These are phyloP conservation scores for Monopterus albus DNA, from an alignment of 2,113 vertebrate genomes.

Conservation along the genomic window DNA sequence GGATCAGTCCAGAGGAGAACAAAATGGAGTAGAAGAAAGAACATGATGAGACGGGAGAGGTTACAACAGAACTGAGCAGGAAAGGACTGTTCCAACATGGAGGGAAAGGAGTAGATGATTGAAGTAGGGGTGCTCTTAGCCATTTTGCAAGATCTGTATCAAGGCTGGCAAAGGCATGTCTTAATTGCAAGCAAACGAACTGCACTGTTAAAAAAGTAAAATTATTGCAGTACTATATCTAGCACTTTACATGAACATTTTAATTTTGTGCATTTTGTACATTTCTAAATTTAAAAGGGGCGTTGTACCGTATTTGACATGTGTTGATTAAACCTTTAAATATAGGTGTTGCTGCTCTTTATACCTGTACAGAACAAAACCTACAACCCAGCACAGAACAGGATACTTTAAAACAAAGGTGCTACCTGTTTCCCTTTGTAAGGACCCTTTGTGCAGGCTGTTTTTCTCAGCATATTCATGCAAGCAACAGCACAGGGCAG, in stretches of 20 bases:
- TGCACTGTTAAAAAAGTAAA: background rate
- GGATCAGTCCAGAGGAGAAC: slow-evolving; percentile 51
- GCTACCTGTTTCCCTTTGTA: background rate
- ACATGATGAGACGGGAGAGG: slow-evolving; percentile 28
- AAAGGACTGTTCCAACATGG: slow-evolving; percentile 43
- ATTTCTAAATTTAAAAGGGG: too few species aligned
- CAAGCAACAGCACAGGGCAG: background rate
- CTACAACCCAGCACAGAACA: background rate
- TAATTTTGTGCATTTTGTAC: background rate
- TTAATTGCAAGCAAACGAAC: background rate
- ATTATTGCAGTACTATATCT: background rate
- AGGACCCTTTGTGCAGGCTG: background rate
- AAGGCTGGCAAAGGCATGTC: background rate
- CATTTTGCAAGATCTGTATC: background rate
- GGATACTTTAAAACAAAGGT: background rate
- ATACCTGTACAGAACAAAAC: background rate
- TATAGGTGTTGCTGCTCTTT: too few species aligned
- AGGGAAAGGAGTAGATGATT: slow-evolving; percentile 25
- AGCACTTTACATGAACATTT: background rate
- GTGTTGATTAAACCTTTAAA: background rate
- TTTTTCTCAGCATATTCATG: background rate
- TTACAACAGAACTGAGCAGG: slow-evolving; percentile 51
- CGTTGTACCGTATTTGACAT: background rate
- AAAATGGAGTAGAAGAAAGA: slow-evolving; percentile 26
- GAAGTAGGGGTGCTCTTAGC: background rate